phyloP scores from a whole-genome alignment of 2,113 vertebrate genomes.

The Scomber japonicus region DNA sequence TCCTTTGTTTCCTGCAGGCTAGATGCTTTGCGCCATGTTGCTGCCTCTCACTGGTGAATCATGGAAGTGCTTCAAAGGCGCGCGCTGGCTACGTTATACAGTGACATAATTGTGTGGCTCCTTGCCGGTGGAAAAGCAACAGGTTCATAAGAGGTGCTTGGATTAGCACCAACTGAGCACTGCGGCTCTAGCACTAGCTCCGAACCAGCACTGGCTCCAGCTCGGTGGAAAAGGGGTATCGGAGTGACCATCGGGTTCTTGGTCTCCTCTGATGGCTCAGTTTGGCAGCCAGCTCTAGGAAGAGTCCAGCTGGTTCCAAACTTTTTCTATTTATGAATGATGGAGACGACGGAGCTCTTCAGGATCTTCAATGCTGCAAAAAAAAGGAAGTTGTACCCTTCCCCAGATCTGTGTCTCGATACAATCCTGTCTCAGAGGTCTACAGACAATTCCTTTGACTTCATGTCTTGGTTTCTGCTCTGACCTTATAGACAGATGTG shows the following conservation, averaged over 20 bases:
- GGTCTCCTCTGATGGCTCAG: neutral
- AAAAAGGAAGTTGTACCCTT: neutral
- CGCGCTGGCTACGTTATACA: too few species aligned
- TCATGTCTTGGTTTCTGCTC: neutral
- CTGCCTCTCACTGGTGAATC: too few species aligned
- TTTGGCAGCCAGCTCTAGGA: neutral
- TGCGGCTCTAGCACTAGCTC: too few species aligned
- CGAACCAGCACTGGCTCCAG: too few species aligned
- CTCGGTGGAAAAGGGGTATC: neutral
- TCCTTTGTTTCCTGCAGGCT: too few species aligned
- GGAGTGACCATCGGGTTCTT: conserved; percentile 1
- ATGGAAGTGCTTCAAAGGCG: too few species aligned
- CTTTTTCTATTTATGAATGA: neutral
- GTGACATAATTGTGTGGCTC: too few species aligned
- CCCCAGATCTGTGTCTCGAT: neutral
- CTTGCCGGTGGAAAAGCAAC: too few species aligned
- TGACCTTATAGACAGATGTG: too few species aligned
- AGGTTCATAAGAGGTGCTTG: too few species aligned
- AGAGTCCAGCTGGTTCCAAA: conserved; percentile 9
- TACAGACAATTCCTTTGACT: neutral
- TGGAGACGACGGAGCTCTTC: neutral
- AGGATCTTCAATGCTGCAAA: neutral
- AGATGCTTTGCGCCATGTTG: too few species aligned
- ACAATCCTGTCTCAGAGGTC: neutral
- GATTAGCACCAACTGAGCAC: too few species aligned